These are phyloP conservation scores for Sander lucioperca DNA, from an alignment of 2,113 vertebrate genomes.

Conservation along the genomic window DNA sequence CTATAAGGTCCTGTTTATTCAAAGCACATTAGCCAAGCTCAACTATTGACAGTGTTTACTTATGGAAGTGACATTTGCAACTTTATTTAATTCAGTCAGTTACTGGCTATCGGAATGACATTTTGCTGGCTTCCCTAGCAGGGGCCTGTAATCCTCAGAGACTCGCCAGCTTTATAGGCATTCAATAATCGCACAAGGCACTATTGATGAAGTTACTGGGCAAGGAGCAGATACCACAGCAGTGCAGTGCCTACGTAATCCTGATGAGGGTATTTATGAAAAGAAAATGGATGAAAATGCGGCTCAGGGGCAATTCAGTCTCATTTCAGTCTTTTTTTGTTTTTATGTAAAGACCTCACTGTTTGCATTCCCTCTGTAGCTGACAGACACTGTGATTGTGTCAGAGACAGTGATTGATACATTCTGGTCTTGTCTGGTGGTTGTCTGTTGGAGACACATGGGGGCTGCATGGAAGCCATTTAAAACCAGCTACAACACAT, in stretches of 20 bases:
- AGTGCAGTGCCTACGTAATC: conserved; percentile 25
- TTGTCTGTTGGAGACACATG: conserved; percentile 45
- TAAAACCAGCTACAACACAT: conserved; percentile 21
- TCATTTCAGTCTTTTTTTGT: conserved; percentile 19
- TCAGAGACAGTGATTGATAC: conserved; percentile 51
- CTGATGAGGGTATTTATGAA: conserved; percentile 59
- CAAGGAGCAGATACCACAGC: conserved; percentile 48
- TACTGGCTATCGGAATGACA: conserved; percentile 80
- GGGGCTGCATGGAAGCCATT: conserved; percentile 30
- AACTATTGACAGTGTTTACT: conserved; percentile 77
- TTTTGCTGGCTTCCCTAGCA: conserved; percentile 74
- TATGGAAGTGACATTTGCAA: conserved; percentile 82
- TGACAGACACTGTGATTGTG: conserved; percentile 15
- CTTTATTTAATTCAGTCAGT: conserved; percentile 83
- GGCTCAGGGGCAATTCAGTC: conserved; percentile 4
- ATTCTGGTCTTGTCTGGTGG: conserved; percentile 42
- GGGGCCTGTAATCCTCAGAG: conserved; percentile 70
- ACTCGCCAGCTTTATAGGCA: conserved; percentile 69
- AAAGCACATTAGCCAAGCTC: conserved; percentile 51
- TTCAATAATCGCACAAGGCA: conserved; percentile 78
- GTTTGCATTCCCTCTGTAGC: conserved; percentile 25
- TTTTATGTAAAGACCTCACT: conserved; percentile 21
- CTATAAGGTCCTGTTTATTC: conserved; percentile 62
- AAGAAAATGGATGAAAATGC: conserved; percentile 58
- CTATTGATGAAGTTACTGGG: conserved; percentile 76